phyloP scores from a whole-genome alignment of 2,888 invertebrate genomes.

The Stenurella melanura region DNA sequence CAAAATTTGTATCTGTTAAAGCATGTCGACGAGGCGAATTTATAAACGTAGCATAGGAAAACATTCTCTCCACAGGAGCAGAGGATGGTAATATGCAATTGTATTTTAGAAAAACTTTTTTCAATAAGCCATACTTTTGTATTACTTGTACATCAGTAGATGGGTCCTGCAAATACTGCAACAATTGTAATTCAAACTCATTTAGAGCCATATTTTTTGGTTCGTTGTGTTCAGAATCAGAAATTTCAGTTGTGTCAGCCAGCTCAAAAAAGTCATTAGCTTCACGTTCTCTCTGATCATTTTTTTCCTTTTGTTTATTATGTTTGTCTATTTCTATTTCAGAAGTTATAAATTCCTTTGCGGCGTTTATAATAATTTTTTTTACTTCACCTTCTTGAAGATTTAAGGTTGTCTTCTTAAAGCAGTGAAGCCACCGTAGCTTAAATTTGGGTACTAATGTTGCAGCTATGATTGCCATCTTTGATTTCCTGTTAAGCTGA shows the following conservation, averaged over 20 bases:
- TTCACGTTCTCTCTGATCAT: slow-evolving; percentile 1
- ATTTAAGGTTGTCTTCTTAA: background rate
- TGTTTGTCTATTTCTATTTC: background rate
- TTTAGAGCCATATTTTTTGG: slow-evolving; percentile 3
- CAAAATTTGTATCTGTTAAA: slow-evolving; percentile 1
- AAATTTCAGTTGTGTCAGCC: background rate
- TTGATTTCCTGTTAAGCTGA: background rate
- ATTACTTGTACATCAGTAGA: slow-evolving; percentile 6
- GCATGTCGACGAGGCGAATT: no score
- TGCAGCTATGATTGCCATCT: slow-evolving; percentile 13
- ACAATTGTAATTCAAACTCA: no score
- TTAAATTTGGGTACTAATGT: slow-evolving; percentile 13
- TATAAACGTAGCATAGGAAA: slow-evolving; percentile 8
- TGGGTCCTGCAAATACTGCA: no score
- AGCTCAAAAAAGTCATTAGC: slow-evolving; percentile 10
- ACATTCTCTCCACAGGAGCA: slow-evolving; percentile 14
- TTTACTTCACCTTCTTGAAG: slow-evolving; percentile 2
- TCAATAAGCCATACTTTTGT: background rate
- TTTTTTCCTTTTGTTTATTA: background rate
- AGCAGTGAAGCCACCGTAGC: slow-evolving; percentile 11
- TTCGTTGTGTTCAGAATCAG: slow-evolving; percentile 6
- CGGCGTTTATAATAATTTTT: slow-evolving; percentile 5
- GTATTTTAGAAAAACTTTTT: slow-evolving; percentile 9
- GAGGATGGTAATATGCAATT: slow-evolving; percentile 13
- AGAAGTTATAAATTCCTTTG: background rate